Conservation (phyloP, 2,888 invertebrate species). For the Acanthopleura granulata region DNA sequence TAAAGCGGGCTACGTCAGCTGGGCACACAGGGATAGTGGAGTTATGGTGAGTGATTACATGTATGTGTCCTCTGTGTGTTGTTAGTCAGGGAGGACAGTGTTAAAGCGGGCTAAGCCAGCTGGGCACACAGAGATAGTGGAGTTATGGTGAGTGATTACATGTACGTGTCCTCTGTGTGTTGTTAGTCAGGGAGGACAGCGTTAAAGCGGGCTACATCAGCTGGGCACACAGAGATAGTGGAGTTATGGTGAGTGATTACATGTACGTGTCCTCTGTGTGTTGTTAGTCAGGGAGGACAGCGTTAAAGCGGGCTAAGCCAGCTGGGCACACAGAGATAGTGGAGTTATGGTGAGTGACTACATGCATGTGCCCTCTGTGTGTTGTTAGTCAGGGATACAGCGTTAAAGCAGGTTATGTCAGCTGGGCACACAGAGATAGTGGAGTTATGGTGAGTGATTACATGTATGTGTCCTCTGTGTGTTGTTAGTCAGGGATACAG, state of each 20-base stretch:
- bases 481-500: slow-evolving; percentile 70
- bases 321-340: slow-evolving; percentile 84
- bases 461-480: slow-evolving; percentile 6
- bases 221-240: slow-evolving; percentile 82
- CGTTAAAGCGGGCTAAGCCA: slow-evolving; percentile 87
- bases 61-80: slow-evolving; percentile 21
- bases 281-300: slow-evolving; percentile 72
- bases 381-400: slow-evolving; percentile 69
- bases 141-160: slow-evolving; percentile 65
- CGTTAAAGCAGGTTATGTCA: slow-evolving; percentile 87
- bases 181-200: slow-evolving; percentile 74
- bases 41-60: too few species aligned
- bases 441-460: slow-evolving; percentile 35
- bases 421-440: slow-evolving; percentile 84
- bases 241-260: slow-evolving; percentile 73
- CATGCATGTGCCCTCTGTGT: too few species aligned
- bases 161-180: slow-evolving; percentile 15
- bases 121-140: slow-evolving; percentile 81
- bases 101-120: slow-evolving; percentile 88
- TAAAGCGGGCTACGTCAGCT: slow-evolving; percentile 87
- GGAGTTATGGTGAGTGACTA: slow-evolving; percentile 68
- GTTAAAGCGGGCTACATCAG: slow-evolving; percentile 86
- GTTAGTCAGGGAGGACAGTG: slow-evolving; percentile 74
- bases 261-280: slow-evolving; percentile 4
- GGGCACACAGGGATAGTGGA: slow-evolving; percentile 81